Base-by-base conservation (phyloP, 2,888 invertebrate genomes). In the Tigriopus californicus region DNA sequence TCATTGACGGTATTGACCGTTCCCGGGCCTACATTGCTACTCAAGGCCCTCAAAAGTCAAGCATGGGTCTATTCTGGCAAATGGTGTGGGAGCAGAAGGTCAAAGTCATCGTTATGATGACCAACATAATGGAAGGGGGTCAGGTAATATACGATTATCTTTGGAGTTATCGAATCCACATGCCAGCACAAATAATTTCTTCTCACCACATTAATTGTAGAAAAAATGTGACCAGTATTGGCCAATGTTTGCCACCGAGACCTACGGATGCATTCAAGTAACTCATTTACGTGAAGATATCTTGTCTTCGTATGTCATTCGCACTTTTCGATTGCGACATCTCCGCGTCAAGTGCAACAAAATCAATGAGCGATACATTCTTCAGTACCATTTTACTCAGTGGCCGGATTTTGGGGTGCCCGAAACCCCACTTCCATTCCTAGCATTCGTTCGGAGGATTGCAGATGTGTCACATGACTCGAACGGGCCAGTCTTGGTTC, bases 221-320 rank as follows among this genome's bases (percentile, higher is more conserved):
- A 82, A 88, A 67, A 95, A 95, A 75, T 95, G 94, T 76, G 94
- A 95, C 76, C 87, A 90, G 86, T 95, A 95, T 72, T 95, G 94
- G 94, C 94, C 94, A 64, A 85, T 84, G 69, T 91, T 92, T 71
- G 91, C 89, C 42, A 73, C 78, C 41, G 85, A 90, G 68, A 82
- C 82, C 49, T 90, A 91, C 69, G 94, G 92, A 62, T 80, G 82
- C 61, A 83, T 94, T 67, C 85, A 85, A 74, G 92, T 94, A 5
- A 85, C 81, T 68, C 73, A 90, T 65, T 74, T 90, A 64, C 85
- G 84, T 70, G 91, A 92, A 71, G 86, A 90, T 20, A 55, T 46
- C 11, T 44, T 60, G 60, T 41, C 60, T 15, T 48, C 60, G 1
- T 60, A 60, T 24, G 54, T 55, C 11, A 55, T 60, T 8, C 57